Evolutionary conservation across 2,888 invertebrate species (phyloP).

Genomic region (Adineta ricciae): DNA sequence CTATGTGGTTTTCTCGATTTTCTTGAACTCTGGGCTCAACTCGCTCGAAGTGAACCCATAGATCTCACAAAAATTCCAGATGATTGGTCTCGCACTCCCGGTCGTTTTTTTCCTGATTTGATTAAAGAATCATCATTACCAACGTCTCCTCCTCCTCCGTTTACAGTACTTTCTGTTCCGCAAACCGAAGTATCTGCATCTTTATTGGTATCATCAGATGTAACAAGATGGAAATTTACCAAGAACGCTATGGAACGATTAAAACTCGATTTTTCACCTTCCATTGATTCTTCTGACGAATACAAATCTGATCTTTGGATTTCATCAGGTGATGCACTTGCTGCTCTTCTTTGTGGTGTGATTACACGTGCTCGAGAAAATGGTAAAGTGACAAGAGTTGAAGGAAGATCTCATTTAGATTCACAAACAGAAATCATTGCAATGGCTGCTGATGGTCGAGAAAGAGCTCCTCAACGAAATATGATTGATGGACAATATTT

Average conservation of each 20-base stretch:
- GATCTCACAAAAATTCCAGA: constrained; percentile 19
- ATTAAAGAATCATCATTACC: neutral
- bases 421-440: neutral
- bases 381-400: neutral
- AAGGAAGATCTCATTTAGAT: neutral
- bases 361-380: constrained; percentile 19
- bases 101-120: constrained; percentile 18
- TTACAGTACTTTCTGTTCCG: neutral
- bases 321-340: constrained; percentile 21
- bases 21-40: constrained; percentile 19
- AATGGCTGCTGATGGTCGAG: constrained; percentile 20
- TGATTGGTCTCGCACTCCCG: constrained; percentile 13
- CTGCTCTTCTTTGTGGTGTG: constrained; percentile 5
- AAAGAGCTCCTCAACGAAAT: constrained; percentile 7
- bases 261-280: constrained; percentile 2
- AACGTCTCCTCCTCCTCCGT: neutral
- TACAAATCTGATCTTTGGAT: neutral
- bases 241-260: neutral
- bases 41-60: constrained; percentile 13
- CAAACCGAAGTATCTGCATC: neutral
- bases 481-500: constrained; percentile 17
- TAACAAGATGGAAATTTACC: constrained; percentile 11
- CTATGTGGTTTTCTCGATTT: constrained; percentile 10
- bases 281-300: neutral
- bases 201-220: neutral